Evolutionary conservation across 1,140 invertebrate species (phyloP), one percentile per base, ranked within the genome.

Genomic region (Homalodisca vitripennis): DNA sequence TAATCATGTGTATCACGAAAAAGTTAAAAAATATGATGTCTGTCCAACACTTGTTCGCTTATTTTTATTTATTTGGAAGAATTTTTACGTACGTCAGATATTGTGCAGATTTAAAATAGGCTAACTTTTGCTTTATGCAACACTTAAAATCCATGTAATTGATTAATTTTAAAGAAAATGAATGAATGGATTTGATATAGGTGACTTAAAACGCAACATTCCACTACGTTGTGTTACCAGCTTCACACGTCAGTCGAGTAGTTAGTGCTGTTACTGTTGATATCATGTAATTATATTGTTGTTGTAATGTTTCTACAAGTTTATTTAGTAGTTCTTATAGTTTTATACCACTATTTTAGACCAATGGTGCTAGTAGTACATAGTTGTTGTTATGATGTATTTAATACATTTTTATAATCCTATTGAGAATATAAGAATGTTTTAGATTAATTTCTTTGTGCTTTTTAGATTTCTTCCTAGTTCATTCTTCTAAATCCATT

Each of bases 321-420:
- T 41, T 10, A 10, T 41, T 41, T 41, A 41, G 34, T 60, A 26
- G 26, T 60, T 29, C 22, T 60, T 12, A 20, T 60, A 29, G 10
- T 60, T 60, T 60, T 60, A 12, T 27, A 60, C 55, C 55, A 60
- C 14, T 60, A 13, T 27, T 26, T 27, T 60, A 60, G 55, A 60
- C 27, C 24, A 60, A 60, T 60, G 55, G 55, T 60, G 55, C 55
- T 60, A 60, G 55, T 60, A 60, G 55, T 60, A 26, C 29, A 60
- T 60, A 60, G 55, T 60, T 27, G 55, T 60, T 60, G 27, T 60
- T 27, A 51, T 51, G 48, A n/a, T n/a, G n/a, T 27, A 60, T 27
- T 60, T 60, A 30, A 60, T 60, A 60, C 55, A 60, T 60, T 60
- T 60, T 60, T 60, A 60, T 60, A 60, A 27, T 60, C 55, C 29